Base-by-base conservation (phyloP, 2,888 invertebrate species). In the Trissonchulus latispiculum region DNA sequence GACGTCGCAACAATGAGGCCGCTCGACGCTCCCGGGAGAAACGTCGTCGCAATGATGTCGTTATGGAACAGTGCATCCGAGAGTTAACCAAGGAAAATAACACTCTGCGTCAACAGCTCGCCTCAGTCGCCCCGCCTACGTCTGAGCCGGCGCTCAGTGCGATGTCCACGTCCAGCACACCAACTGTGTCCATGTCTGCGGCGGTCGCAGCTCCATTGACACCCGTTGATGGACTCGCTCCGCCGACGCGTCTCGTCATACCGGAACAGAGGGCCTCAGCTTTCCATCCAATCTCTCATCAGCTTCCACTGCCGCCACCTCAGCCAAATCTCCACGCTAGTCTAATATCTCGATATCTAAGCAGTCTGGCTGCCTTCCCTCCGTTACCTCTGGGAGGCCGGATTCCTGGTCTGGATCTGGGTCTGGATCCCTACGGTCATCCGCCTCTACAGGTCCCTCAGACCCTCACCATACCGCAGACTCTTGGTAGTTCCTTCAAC, bases 1-100 rank as follows among this genome's bases (percentile, higher is more conserved):
- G 85, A 1, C 77, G 81, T n/a, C 73, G 84, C 35, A 85, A 85
- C 78, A 86, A 85, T 77, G 84, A 85, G 77, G 85, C 85, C 3
- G 85, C 85, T 1, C 79, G 85, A 74, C 80, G 84, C 76, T 85
- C 85, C 76, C 79, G 85, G 15, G 85, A 85, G 75, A 85, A 85
- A 77, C 78, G 85, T 36, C 82, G 85, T 36, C 69, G 36, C 31
- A 33, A 68, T 23, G 69, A 68, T n/a, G 36, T 36, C 28, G n/a
- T 33, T n/a, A 33, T 68, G 28, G 36, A 68, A 33, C 36, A 23
- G 8, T 36, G 36, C 28, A 23, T 68, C n/a, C 69, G 69, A 3
- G 3, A 23, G n/a, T 36, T 68, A 15, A 36, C 29, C 8, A n/a
- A 68, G 36, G 69, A 68, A 33, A 48, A 48, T 23, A 23, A 8